phyloP scores from a whole-genome alignment of 2,888 invertebrate species.

The Drosophila stalkeri region DNA sequence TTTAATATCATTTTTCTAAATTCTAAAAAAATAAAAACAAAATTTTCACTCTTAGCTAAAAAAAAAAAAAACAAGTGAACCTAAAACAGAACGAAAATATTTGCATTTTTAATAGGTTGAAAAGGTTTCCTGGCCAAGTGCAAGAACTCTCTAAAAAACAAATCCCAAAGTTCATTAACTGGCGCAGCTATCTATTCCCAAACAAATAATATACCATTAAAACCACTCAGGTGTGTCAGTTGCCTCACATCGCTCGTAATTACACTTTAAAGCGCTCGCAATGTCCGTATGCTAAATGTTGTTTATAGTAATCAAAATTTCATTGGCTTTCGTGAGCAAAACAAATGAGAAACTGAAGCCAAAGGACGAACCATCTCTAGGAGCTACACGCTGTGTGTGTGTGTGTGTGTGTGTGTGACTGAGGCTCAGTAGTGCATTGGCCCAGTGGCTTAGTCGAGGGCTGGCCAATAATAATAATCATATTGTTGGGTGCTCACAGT shows the following conservation, averaged over 20 bases:
- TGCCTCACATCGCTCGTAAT: not conserved
- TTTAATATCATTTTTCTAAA: too few species aligned
- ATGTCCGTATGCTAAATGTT: conserved; percentile 1
- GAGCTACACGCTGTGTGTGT: not conserved
- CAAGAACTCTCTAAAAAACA: not conserved
- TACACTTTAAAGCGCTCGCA: not conserved
- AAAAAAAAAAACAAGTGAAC: too few species aligned
- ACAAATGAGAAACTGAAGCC: not conserved
- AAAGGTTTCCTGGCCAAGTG: too few species aligned
- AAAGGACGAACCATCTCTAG: conserved; percentile 12
- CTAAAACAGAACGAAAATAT: too few species aligned
- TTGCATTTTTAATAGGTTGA: too few species aligned
- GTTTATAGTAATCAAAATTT: conserved; percentile 10
- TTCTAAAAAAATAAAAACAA: too few species aligned
- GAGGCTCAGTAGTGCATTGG: conserved; percentile 33
- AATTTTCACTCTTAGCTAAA: too few species aligned
- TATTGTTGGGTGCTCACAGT: conserved; percentile 63
- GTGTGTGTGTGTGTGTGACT: conserved; percentile 16
- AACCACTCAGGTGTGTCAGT: not conserved
- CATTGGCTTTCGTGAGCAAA: conserved; percentile 13
- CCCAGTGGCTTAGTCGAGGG: conserved; percentile 64
- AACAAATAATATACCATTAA: not conserved
- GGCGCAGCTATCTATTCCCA: not conserved
- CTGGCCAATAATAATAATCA: conserved; percentile 76
- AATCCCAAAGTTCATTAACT: not conserved